Conservation (phyloP, 1,140 invertebrate species). For the Panonychus citri region DNA sequence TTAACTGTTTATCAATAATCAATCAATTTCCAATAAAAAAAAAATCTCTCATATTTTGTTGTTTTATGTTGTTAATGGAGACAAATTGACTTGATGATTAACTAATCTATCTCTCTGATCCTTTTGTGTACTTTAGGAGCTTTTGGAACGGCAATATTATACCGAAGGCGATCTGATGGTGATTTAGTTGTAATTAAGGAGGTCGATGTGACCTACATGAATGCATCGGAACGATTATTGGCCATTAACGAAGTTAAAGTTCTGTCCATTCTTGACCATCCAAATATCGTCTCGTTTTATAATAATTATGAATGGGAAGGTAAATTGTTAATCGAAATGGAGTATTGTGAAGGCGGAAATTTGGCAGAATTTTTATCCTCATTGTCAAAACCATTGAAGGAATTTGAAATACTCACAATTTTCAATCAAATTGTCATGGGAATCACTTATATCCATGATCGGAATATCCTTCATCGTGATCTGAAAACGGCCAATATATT, state of each 20-base stretch:
- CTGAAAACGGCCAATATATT: constrained; percentile 55
- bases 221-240: constrained; percentile 36
- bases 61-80: too few species aligned
- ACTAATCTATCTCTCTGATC: too few species aligned
- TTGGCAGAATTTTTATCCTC: constrained; percentile 36
- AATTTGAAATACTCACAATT: constrained; percentile 36
- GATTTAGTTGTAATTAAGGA: constrained; percentile 47
- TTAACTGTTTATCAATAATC: neutral
- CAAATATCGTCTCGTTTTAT: constrained; percentile 47
- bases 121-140: constrained; percentile 28
- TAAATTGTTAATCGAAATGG: constrained; percentile 51
- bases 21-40: neutral
- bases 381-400: constrained; percentile 28
- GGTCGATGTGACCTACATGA: constrained; percentile 46
- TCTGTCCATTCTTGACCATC: constrained; percentile 42
- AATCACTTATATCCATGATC: constrained; percentile 43
- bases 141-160: constrained; percentile 47
- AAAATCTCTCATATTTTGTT: too few species aligned
- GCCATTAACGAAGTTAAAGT: constrained; percentile 50
- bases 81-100: too few species aligned
- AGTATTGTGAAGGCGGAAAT: constrained; percentile 47
- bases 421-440: constrained; percentile 45
- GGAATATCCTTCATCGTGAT: constrained; percentile 50
- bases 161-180: constrained; percentile 36
- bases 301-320: constrained; percentile 50